Evolutionary conservation across 2,113 vertebrate species (phyloP), one percentile per base, ranked within the genome.

Genomic region (Takifugu flavidus): DNA sequence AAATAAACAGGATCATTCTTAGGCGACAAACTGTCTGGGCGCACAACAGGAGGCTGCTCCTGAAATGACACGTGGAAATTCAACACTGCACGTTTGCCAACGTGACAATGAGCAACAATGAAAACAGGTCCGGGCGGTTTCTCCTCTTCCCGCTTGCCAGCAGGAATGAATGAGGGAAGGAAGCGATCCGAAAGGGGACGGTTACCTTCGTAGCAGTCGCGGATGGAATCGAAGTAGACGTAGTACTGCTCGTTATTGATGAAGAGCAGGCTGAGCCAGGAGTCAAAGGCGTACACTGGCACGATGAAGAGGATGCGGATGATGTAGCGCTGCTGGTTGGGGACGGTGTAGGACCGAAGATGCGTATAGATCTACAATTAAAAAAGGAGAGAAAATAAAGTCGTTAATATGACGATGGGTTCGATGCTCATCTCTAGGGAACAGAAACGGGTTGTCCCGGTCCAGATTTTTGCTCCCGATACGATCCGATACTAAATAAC

Each of bases 181-280:
- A 39, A 10, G 11, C 8, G 8, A 39, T 11, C 7, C 34, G 11
- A 39, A 39, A 25, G 4, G 43, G 5, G 42, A 29, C 8, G 31
- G 58, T 43, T 93, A 96, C 97, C 97, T 92, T 99, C 97, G 0
- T 98, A 99, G 84, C 95, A 98, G 83, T 99, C 96, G 0, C 95
- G 91, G 50, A 98, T 65, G 0, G 97, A 98, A 86, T 98, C 93
- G 0, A 98, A 96, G 82, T 98, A 98, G 66, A 98, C 89, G 0
- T 97, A 96, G 84, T 94, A 95, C 75, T 96, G 94, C 75, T 93
- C 90, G 67, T 91, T 94, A 69, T 92, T 93, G 49, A 99, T 95
- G 74, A 99, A 93, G 45, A 99, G 92, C 53, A 99, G 93, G 86
- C 96, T 99, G 73, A 99, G 94, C 97, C 97, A 99, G 6, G 97